Base-by-base conservation (phyloP, 2,113 vertebrate species). In the Barbus barbus region DNA sequence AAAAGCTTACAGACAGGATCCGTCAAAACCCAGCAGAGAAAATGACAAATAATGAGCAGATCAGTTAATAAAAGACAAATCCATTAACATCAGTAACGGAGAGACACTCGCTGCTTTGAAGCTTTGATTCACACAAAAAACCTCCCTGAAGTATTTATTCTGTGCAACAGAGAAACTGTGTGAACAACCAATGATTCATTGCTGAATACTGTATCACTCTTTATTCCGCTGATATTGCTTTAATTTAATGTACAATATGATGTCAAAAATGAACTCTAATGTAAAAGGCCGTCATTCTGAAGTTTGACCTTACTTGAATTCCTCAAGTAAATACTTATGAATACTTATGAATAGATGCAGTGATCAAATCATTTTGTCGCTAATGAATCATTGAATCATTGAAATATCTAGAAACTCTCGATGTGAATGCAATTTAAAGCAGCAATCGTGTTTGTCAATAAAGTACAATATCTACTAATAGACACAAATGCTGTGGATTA, bases 151-250 rank as follows among this genome's bases (percentile, higher is more conserved):
- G 51, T 53, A 53, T 58, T 58, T 58, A 58, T 56, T n/a, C 20
- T 9, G 53, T 9, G 53, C 9, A 95, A 95, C 92, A 95, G 94
- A 93, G 87, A 92, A 51, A 16, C 18, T 8, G 18, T 20, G 18
- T 53, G 51, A 89, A 94, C 94, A 92, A 93, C 96, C 96, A 95
- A 96, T 96, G 96, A 96, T 92, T 97, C 95, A 97, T 96, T 96
- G 94, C 98, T 96, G 96, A 95, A 41, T 95, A 56, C 51, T 22
- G 51, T 8, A 95, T 79, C 90, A 93, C 92, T 56, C 91, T 93
- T 11, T 77, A 13, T 76, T 76, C 22, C 14, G 20, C 73, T 51
- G 9, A 56, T 76, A 76, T 33, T 74, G 24, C 44, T 51, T 31
- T 46, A 16, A 14, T 51, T 18, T 28, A 9, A 48, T 20, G 24